Percentiles rank a stretch among this genome's conserved stretches.
Conservation (phyloP, 2,113 vertebrate species). For the Ardeotis arabs region DNA sequence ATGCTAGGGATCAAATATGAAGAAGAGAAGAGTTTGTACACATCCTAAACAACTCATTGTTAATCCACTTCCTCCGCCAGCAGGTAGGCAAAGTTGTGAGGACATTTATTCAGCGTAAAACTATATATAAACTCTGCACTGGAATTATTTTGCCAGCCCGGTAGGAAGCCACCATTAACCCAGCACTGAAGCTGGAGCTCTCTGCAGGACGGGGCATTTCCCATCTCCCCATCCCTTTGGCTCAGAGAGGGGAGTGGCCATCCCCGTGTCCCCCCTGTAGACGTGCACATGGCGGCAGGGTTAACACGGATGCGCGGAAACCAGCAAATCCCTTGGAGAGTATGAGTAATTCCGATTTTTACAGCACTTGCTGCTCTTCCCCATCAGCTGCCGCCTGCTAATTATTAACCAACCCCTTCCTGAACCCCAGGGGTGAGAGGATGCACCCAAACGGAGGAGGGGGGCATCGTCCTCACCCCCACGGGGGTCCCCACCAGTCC, state of each 20-base stretch:
- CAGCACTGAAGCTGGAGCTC: accelerated
- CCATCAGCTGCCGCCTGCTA: not conserved
- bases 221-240: accelerated
- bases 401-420: not conserved
- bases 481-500: not conserved
- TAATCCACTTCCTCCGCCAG: not conserved
- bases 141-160: not conserved
- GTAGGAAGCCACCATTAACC: not conserved
- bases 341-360: not conserved
- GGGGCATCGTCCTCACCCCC: too few species aligned
- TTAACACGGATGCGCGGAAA: not conserved
- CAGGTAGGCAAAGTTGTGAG: not conserved
- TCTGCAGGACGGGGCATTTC: not conserved
- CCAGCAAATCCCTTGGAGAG: not conserved
- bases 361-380: not conserved
- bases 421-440: not conserved
- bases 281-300: not conserved
- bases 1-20: not conserved
- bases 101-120: not conserved
- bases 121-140: accelerated
- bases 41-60: too few species aligned
- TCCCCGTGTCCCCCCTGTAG: not conserved
- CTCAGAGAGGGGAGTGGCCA: accelerated
- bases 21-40: not conserved
- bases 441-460: accelerated